Percentiles rank a stretch among this genome's conserved stretches.
Evolutionary conservation across 2,797 vertebrate genomes (phyloP).

Genomic region (Moxostoma hubbsi): DNA sequence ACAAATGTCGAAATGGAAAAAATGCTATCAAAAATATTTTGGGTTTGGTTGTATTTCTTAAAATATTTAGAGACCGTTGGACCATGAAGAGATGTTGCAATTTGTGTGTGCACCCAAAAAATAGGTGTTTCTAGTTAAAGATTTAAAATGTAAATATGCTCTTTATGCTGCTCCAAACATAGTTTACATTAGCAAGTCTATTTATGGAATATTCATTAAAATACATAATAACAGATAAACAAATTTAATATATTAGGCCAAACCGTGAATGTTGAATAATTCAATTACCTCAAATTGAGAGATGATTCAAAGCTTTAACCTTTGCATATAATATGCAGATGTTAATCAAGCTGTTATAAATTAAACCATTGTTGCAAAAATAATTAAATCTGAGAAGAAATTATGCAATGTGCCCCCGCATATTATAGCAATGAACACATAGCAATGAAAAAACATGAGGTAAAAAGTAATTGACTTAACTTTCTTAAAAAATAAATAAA

Average conservation of each 20-base stretch:
- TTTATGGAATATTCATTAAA: neutral
- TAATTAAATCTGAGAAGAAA: constrained; percentile 41
- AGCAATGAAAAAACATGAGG: constrained; percentile 34
- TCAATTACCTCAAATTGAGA: constrained; percentile 28
- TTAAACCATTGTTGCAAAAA: constrained; percentile 44
- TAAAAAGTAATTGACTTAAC: constrained; percentile 45
- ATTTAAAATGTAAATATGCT: neutral
- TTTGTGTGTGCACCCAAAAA: too few relatives aligned
- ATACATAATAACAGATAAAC: neutral
- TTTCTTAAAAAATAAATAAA: constrained; percentile 59
- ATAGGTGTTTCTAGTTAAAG: too few relatives aligned
- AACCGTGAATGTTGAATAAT: constrained; percentile 16
- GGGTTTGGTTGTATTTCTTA: neutral
- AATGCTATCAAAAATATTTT: neutral
- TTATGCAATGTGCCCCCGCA: constrained; percentile 41
- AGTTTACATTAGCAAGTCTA: neutral
- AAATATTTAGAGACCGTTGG: neutral
- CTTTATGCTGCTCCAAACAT: neutral
- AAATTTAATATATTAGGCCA: neutral
- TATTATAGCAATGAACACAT: constrained; percentile 16
- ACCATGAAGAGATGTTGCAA: too few relatives aligned
- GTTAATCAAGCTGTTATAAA: constrained; percentile 50
- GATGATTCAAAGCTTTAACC: neutral
- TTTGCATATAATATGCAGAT: constrained; percentile 47
- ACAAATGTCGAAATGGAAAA: neutral